Evolutionary conservation across 2,888 invertebrate genomes (phyloP).

Genomic region (Andrena haemorrhoa): DNA sequence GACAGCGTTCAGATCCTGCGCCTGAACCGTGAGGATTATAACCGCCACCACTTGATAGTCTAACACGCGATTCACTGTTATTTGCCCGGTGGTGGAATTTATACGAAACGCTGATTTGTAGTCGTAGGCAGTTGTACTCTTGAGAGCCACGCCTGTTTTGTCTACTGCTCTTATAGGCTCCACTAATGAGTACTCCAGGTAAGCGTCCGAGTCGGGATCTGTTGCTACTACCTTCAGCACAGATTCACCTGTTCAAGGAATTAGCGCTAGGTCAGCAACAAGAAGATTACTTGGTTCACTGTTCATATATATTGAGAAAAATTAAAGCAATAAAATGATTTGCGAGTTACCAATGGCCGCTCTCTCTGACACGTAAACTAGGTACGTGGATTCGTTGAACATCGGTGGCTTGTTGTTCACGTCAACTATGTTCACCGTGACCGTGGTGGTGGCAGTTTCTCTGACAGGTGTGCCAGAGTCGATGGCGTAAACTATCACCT

Average conservation of each 20-base stretch:
- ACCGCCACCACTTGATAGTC: conserved; percentile 91
- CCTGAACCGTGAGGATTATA: conserved; percentile 90
- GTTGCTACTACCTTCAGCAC: conserved; percentile 89
- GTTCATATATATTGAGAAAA: too few species aligned
- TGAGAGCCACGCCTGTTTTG: conserved; percentile 90
- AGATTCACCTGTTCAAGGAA: conserved; percentile 83
- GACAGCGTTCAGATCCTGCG: conserved; percentile 90
- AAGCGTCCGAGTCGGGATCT: conserved; percentile 90
- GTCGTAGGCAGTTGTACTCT: conserved; percentile 87
- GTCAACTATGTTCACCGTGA: conserved; percentile 90
- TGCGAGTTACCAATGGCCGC: conserved; percentile 86
- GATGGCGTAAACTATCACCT: conserved; percentile 91
- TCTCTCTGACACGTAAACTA: conserved; percentile 90
- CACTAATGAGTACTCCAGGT: conserved; percentile 89
- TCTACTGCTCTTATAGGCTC: conserved; percentile 90
- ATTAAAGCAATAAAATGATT: not conserved
- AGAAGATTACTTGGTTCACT: not conserved
- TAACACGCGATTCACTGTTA: conserved; percentile 89
- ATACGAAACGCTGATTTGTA: conserved; percentile 90
- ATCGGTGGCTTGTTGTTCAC: conserved; percentile 94
- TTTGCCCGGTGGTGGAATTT: conserved; percentile 89
- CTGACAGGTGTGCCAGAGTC: conserved; percentile 91
- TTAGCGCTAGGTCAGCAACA: not conserved
- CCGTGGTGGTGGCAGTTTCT: conserved; percentile 92
- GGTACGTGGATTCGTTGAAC: conserved; percentile 88